Base-by-base conservation (phyloP, 2,888 invertebrate genomes). In the Philereme vetulata region DNA sequence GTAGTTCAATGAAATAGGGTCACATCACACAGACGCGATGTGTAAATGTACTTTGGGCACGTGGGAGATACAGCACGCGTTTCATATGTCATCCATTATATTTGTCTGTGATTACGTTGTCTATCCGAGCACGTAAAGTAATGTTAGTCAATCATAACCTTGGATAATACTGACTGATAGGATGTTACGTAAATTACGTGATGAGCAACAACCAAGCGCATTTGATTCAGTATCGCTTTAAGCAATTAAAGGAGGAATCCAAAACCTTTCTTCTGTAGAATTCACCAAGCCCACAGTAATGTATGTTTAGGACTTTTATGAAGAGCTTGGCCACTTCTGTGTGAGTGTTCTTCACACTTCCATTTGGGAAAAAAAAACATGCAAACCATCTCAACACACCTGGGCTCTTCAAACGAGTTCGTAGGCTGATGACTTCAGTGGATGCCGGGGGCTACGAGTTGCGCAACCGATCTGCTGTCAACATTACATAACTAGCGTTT, bases 1-100 rank as follows among this genome's bases (percentile, higher is more conserved):
- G 73, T 73, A 71, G 75, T 81, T 82, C 78, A 78, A 77, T 76
- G 74, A 78, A 83, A 82, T 80, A 81, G 76, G 83, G 82, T 77
- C 82, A 81, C 60, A 70, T 59, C 82, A 81, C 60, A 70, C 60
- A 71, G 72, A 71, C 55, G 21, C 57, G 61, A 60, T 62, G 60
- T 69, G 65, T 63, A 68, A 69, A 62, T 63, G 51, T 58, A 59
- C 57, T 60, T 50, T 10, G 48, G 56, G 52, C 66, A 68, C 70
- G 69, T 67, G 65, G 66, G 66, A 72, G 75, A 72, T 75, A 71
- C 60, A 70, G 64, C 75, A 77, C 64, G 68, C 70, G 64, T 64
- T 66, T 62, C 54, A 49, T 68, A 64, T 71, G 67, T 64, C 38
- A 21, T 21, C 21, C 21, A 54, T 62, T 51, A 63, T 57, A 61